Evolutionary conservation across 2,888 invertebrate genomes (phyloP).

Genomic region (Mechanitis mazaeus): DNA sequence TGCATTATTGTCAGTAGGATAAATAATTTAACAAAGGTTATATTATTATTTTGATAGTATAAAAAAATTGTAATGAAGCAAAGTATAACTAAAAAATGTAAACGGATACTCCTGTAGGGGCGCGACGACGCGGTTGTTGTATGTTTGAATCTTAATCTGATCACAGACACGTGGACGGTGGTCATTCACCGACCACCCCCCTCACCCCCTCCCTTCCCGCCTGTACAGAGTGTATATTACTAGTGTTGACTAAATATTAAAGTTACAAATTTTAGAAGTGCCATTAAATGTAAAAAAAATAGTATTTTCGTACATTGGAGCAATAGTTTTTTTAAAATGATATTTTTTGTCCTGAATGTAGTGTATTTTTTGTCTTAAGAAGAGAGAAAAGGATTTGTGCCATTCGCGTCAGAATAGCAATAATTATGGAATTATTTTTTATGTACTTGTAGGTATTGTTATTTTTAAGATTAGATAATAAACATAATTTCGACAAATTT

Average conservation of each 20-base stretch:
- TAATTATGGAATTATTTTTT: slow-evolving; percentile 4
- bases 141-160: background rate
- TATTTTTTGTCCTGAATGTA: slow-evolving; percentile 18
- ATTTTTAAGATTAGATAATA: slow-evolving; percentile 9
- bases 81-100: slow-evolving; percentile 17
- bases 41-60: slow-evolving; percentile 19
- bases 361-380: background rate
- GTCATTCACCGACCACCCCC: background rate
- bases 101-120: slow-evolving; percentile 7
- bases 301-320: slow-evolving; percentile 66
- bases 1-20: slow-evolving; percentile 17
- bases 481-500: background rate
- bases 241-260: slow-evolving; percentile 21
- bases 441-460: background rate
- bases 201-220: background rate
- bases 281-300: slow-evolving; percentile 61
- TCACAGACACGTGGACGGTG: background rate
- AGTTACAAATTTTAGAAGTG: slow-evolving; percentile 59
- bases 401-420: slow-evolving; percentile 15
- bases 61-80: slow-evolving; percentile 18
- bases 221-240: slow-evolving; percentile 33
- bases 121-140: background rate
- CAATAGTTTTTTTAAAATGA: slow-evolving; percentile 44
- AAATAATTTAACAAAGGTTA: slow-evolving; percentile 15
- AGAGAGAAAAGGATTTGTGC: slow-evolving; percentile 12